Percentiles rank a stretch among this genome's conserved stretches.
phyloP scores from a whole-genome alignment of 2,888 invertebrate species.

The Drosophila cracens region DNA sequence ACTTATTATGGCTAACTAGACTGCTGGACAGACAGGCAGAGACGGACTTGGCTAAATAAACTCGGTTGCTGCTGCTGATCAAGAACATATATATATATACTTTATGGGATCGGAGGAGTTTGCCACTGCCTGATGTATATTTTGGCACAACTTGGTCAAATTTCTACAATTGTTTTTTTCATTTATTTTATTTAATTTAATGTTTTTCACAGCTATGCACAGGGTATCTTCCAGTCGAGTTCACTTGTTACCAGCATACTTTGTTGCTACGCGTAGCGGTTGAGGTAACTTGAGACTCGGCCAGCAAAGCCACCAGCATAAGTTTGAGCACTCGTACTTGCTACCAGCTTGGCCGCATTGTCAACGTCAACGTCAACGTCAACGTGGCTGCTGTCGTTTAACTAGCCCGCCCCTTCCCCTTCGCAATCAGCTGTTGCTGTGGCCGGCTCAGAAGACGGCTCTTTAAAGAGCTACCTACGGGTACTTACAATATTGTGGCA shows the following conservation, averaged over 20 bases:
- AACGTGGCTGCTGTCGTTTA: slow-evolving; percentile 42
- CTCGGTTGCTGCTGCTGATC: neutral
- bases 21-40: neutral
- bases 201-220: neutral
- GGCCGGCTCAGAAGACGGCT: slow-evolving; percentile 26
- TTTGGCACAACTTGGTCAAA: neutral
- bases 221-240: neutral
- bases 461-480: slow-evolving; percentile 73
- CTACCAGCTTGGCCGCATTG: slow-evolving; percentile 57
- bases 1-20: neutral
- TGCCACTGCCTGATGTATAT: neutral
- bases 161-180: neutral
- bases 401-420: slow-evolving; percentile 17
- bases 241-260: slow-evolving; percentile 25
- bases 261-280: slow-evolving; percentile 56
- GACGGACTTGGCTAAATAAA: neutral
- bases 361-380: slow-evolving; percentile 77
- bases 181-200: neutral
- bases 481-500: slow-evolving; percentile 74
- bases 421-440: slow-evolving; percentile 71
- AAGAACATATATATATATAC: neutral
- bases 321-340: slow-evolving; percentile 45
- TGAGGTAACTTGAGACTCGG: slow-evolving; percentile 73
- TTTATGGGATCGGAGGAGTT: neutral
- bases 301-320: slow-evolving; percentile 62